phyloP scores from a whole-genome alignment of 2,113 vertebrate genomes.

The Polyodon spathula region DNA sequence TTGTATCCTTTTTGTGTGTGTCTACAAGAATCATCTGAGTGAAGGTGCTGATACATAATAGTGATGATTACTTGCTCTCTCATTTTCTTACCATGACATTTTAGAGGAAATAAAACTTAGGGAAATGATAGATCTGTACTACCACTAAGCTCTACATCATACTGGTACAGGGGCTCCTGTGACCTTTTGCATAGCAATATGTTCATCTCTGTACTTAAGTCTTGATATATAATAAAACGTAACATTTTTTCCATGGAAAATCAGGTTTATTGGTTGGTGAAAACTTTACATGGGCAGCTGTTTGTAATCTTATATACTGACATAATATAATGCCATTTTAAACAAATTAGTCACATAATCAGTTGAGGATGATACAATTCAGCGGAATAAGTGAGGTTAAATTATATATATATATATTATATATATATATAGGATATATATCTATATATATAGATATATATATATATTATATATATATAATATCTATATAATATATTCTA shows the following conservation, averaged over 20 bases:
- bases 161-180: background rate
- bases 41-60: background rate
- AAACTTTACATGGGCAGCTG: conserved; percentile 41
- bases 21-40: background rate
- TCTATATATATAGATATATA: no score
- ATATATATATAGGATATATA: no score
- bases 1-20: background rate
- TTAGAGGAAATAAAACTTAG: background rate
- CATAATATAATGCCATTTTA: background rate
- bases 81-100: background rate
- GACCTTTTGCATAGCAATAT: conserved; percentile 10
- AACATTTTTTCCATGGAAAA: conserved; percentile 30
- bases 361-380: no score
- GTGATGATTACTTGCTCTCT: background rate
- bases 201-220: background rate
- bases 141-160: background rate
- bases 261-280: conserved; percentile 46
- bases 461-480: no score
- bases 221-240: conserved; percentile 22
- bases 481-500: no score
- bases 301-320: conserved; percentile 18
- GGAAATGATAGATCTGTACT: background rate
- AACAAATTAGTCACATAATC: no score
- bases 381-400: no score
- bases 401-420: no score